Conservation (phyloP, 2,113 vertebrate genomes). For the Macroglossus sobrinus region DNA sequence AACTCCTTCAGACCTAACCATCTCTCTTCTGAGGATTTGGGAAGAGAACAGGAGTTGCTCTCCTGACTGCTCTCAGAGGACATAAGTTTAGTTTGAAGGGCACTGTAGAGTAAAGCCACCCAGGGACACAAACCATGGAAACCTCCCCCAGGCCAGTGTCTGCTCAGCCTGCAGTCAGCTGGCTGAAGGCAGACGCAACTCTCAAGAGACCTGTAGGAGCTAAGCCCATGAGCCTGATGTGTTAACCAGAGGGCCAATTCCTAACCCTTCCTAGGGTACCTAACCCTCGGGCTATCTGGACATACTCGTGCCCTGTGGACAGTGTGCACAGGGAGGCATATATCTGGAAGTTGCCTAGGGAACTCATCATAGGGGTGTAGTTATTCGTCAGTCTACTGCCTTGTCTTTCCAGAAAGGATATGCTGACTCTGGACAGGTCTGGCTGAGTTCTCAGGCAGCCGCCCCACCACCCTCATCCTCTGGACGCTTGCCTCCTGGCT, state of each 20-base stretch:
- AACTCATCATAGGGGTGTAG: not conserved
- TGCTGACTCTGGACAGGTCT: not conserved
- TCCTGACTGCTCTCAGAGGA: too few relatives aligned
- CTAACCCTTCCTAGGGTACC: not conserved
- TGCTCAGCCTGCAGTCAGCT: too few relatives aligned
- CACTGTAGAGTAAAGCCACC: too few relatives aligned
- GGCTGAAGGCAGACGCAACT: too few relatives aligned
- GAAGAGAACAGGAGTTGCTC: too few relatives aligned
- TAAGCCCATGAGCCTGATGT: not conserved
- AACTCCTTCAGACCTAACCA: too few relatives aligned
- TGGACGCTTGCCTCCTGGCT: not conserved
- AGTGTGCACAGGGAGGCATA: not conserved
- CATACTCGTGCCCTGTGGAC: not conserved
- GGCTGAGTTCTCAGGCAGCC: not conserved
- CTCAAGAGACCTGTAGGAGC: not conserved
- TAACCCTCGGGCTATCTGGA: too few relatives aligned
- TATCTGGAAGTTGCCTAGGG: not conserved
- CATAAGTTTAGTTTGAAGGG: too few relatives aligned
- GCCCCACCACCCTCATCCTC: not conserved
- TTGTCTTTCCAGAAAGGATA: not conserved
- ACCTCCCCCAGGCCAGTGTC: too few relatives aligned
- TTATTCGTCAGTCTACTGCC: not conserved
- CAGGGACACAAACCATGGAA: too few relatives aligned
- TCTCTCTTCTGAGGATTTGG: too few relatives aligned
- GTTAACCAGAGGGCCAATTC: not conserved